Evolutionary conservation across 1,140 invertebrate species (phyloP).

Genomic region (Anastrepha ludens): DNA sequence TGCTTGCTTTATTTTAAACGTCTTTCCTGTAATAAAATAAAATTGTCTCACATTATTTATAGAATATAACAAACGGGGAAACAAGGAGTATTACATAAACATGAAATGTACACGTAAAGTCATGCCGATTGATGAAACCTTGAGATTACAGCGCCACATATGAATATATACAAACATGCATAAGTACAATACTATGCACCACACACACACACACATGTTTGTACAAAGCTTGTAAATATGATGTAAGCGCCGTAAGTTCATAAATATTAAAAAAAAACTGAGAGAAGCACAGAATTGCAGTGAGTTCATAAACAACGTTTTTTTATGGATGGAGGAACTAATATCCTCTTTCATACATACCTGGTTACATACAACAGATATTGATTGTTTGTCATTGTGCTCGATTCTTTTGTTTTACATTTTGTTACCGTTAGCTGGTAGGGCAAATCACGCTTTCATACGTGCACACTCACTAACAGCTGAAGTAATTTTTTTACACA

Average conservation of each 20-base stretch:
- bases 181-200: not conserved
- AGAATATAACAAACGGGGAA: not conserved
- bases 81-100: not conserved
- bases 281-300: conserved; percentile 11
- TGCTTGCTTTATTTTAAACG: no score
- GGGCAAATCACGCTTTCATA: conserved; percentile 6
- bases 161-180: not conserved
- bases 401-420: not conserved
- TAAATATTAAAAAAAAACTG: not conserved
- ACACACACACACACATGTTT: not conserved
- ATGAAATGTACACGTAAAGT: not conserved
- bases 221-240: not conserved
- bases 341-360: not conserved
- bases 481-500: not conserved
- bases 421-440: not conserved
- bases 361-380: not conserved
- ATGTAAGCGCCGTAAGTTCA: not conserved
- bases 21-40: no score
- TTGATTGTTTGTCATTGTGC: conserved; percentile 27
- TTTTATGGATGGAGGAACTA: conserved; percentile 29
- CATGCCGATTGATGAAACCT: conserved; percentile 23
- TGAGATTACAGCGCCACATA: not conserved
- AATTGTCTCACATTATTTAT: no score
- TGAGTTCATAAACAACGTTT: conserved; percentile 32
- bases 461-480: not conserved